Conservation (phyloP, 2,888 invertebrate species). For the Drosophila multiciliata region DNA sequence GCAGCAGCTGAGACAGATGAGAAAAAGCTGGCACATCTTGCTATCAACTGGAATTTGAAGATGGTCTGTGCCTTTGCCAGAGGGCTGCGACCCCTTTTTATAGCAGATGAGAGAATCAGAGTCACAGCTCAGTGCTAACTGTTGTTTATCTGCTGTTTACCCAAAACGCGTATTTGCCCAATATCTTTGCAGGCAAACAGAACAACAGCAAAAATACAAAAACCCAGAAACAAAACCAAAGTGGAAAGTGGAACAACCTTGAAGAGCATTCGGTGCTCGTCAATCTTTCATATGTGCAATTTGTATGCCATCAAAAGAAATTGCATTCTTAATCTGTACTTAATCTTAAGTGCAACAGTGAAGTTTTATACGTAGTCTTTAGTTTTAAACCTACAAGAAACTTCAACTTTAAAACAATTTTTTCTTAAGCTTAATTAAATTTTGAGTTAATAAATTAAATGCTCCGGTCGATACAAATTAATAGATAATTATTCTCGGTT, state of each 20-base stretch:
- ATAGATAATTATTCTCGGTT: background rate
- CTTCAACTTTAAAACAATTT: background rate
- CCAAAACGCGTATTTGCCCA: slow-evolving; percentile 49
- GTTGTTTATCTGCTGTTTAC: slow-evolving; percentile 53
- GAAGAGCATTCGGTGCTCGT: slow-evolving; percentile 45
- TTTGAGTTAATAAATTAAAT: background rate
- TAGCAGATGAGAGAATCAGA: slow-evolving; percentile 29
- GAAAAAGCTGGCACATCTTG: slow-evolving; percentile 50
- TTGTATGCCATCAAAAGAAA: slow-evolving; percentile 9
- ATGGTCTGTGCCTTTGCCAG: slow-evolving; percentile 37
- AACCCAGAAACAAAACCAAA: slow-evolving; percentile 27
- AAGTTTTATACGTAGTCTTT: too few relatives aligned
- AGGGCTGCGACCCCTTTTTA: slow-evolving; percentile 46
- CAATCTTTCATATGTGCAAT: slow-evolving; percentile 52
- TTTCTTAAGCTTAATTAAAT: background rate
- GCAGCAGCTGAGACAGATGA: slow-evolving; percentile 35
- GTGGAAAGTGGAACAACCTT: slow-evolving; percentile 74
- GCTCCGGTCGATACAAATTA: background rate
- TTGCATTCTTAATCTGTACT: slow-evolving; percentile 27
- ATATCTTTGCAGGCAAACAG: slow-evolving; percentile 63
- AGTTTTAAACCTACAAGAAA: background rate
- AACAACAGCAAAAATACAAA: slow-evolving; percentile 5
- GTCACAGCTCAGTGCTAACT: slow-evolving; percentile 34
- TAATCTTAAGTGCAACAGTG: too few relatives aligned
- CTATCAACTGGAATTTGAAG: slow-evolving; percentile 14